Base-by-base conservation (phyloP, 2,113 vertebrate genomes). In the Corythoichthys haematopterus region DNA sequence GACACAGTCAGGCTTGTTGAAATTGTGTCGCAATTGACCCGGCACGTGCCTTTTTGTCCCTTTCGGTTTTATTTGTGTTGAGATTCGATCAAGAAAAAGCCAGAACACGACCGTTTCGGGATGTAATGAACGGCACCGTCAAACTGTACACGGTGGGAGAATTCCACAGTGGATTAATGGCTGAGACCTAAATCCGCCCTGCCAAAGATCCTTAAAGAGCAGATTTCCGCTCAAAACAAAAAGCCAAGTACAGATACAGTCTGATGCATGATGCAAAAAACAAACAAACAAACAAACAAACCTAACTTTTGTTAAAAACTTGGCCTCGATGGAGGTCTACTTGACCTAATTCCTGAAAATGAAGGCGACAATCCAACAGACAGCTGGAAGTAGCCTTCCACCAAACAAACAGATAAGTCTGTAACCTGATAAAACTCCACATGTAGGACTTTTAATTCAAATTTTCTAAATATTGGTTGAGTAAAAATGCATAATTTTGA, bases 101-200 rank as follows among this genome's bases (percentile, higher is more conserved):
- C 69, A 60, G 51, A 72, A 58, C 68, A 56, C 12, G 0, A 35
- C 6, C 38, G 20, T 0, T 3, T 48, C 15, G 40, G 66, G 16
- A 57, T 65, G 47, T 68, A 28, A 48, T 74, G 58, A 61, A 77
- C 35, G 70, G 48, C 71, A 71, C 55, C 14, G 1, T 56, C 43
- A 61, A 53, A 69, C 70, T 47, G 58, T 58, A 47, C n/a, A 62
- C 47, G 36, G 68, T 70, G 76, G 35, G 65, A 82, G 75, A 87
- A 91, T 91, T 92, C 91, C 75, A 37, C 20, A 68, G 75, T 88
- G 89, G 91, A 91, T 92, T 92, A 92, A 82, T 74, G 72, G 76
- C 85, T 90, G 81, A 91, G 80, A 78, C 72, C 76, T 72, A 65
- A 87, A 89, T 88, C 80, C 81, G 85, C 68, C 61, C 46, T 55